Conservation (phyloP, 2,113 vertebrate species). For the Sarotherodon lohbergeri region DNA sequence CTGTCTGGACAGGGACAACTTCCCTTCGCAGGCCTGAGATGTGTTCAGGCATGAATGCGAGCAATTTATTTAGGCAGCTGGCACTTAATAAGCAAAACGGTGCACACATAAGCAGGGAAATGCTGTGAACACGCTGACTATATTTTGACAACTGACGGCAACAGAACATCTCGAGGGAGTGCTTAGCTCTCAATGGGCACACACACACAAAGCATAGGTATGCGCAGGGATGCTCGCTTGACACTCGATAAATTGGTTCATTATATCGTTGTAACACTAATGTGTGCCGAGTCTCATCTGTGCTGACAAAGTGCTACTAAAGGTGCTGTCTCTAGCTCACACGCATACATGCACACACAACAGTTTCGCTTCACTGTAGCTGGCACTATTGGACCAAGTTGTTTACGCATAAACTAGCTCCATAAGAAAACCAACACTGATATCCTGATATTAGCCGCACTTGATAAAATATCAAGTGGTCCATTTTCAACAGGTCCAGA, state of each 20-base stretch:
- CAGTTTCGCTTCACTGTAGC: not conserved
- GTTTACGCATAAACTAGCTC: not conserved
- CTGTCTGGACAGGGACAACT: conserved; percentile 29
- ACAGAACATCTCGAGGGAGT: conserved; percentile 14
- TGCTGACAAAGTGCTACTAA: not conserved
- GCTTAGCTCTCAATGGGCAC: not conserved
- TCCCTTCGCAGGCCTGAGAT: conserved; percentile 11
- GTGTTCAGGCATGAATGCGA: conserved; percentile 13
- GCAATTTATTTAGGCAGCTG: conserved; percentile 30
- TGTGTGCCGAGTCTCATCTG: not conserved
- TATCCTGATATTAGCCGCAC: not conserved
- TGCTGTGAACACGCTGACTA: not conserved
- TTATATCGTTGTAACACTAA: not conserved
- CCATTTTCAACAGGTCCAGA: not conserved
- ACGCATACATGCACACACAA: not conserved
- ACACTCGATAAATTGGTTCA: not conserved
- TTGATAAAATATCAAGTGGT: not conserved
- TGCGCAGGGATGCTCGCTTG: not conserved
- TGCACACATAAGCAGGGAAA: not conserved
- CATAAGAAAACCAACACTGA: not conserved
- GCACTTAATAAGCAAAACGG: conserved; percentile 8
- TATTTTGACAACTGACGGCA: conserved; percentile 2
- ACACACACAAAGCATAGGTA: not conserved
- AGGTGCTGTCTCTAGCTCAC: not conserved
- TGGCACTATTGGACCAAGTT: not conserved